A percentile compares a stretch with the other conserved stretches of the same genome.
phyloP scores from a whole-genome alignment of 1,140 invertebrate species.

The Ceratitis capitata region DNA sequence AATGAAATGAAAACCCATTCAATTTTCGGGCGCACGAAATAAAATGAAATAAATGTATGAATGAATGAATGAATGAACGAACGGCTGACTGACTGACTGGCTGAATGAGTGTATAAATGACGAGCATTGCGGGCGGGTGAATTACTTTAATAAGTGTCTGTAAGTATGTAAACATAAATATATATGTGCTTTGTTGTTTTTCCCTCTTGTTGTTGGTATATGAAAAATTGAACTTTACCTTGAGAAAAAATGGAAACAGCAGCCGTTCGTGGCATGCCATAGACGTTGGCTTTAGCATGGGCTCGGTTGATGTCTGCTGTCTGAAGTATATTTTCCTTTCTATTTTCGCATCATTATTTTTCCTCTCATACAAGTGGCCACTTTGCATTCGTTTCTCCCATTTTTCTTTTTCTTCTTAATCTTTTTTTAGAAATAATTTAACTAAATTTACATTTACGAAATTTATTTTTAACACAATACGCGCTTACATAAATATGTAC shows the following conservation, averaged over 20 bases:
- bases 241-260: not conserved
- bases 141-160: not conserved
- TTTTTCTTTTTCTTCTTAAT: not conserved
- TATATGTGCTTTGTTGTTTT: not conserved
- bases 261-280: not conserved
- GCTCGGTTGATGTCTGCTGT: not conserved
- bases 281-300: not conserved
- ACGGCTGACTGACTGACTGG: not conserved
- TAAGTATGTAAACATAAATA: not conserved
- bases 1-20: constrained; percentile 34
- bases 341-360: not conserved
- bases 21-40: constrained; percentile 4
- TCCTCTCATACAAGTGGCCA: not conserved
- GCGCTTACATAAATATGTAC: not conserved
- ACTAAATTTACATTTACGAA: constrained; percentile 10
- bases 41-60: constrained; percentile 13
- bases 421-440: not conserved
- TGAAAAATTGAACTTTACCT: constrained; percentile 23
- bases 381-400: not conserved
- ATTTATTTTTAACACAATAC: not conserved
- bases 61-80: not conserved
- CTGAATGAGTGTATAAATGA: not conserved
- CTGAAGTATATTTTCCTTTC: not conserved
- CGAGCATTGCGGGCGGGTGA: not conserved
- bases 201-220: no score